Evolutionary conservation across 2,888 invertebrate genomes (phyloP).

Genomic region (Altica lythri): DNA sequence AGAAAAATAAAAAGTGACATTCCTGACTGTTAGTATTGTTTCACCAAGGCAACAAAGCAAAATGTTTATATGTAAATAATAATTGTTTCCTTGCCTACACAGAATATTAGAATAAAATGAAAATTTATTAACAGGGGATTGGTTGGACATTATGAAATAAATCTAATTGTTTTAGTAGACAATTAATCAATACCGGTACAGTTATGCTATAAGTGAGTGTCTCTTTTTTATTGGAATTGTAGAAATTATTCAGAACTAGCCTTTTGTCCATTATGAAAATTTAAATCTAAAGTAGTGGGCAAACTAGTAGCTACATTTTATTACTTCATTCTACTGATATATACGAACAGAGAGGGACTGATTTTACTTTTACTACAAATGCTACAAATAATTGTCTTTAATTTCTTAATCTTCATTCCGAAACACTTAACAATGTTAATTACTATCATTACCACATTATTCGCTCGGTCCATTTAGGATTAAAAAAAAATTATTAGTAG

Average conservation of each 20-base stretch:
- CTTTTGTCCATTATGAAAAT: constrained; percentile 7
- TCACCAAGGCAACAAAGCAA: constrained; percentile 39
- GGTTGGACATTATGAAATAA: constrained; percentile 44
- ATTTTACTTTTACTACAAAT: too few species aligned
- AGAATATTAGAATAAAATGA: constrained; percentile 50
- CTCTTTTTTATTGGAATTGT: constrained; percentile 6
- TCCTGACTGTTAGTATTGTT: constrained; percentile 35
- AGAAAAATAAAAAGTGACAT: constrained; percentile 34
- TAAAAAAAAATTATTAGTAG: too few species aligned
- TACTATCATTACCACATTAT: too few species aligned
- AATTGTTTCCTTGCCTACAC: constrained; percentile 40
- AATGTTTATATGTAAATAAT: constrained; percentile 40
- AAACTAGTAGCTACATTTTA: not conserved
- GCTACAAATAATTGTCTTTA: too few species aligned
- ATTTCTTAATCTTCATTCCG: too few species aligned
- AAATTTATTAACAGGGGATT: constrained; percentile 48
- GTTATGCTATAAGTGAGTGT: constrained; percentile 16
- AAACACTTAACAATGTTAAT: too few species aligned
- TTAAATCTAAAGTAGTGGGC: constrained; percentile 1
- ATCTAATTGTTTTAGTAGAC: constrained; percentile 35
- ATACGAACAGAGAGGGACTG: not conserved
- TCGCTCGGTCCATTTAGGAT: too few species aligned
- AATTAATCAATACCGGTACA: constrained; percentile 23
- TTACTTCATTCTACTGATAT: not conserved
- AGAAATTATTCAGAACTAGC: constrained; percentile 19